A percentile compares a stretch with the other conserved stretches of the same genome.
These are phyloP conservation scores for Parazoanthus darwini DNA, from an alignment of 92 coral and sea anemone species.

Conservation along the genomic window DNA sequence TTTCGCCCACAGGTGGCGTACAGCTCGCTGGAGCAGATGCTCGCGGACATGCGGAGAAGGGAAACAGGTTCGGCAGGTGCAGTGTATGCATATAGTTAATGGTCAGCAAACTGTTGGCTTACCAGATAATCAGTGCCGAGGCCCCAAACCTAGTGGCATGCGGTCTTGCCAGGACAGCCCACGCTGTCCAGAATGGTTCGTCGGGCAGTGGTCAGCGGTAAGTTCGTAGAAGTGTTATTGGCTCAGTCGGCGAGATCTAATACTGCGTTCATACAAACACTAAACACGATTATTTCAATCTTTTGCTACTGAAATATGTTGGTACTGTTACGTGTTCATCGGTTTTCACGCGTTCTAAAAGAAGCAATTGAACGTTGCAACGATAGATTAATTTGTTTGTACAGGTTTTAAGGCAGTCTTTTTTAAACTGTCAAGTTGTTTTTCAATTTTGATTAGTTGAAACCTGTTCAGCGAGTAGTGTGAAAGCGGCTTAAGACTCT, in stretches of 20 bases:
- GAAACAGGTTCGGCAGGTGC: conserved; percentile 87
- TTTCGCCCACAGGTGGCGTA: conserved; percentile 71
- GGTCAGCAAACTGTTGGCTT: conserved; percentile 70
- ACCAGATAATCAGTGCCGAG: conserved; percentile 80
- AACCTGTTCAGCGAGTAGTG: no score
- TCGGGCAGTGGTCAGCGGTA: conserved; percentile 85
- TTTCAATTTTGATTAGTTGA: no score
- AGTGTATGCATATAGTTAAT: conserved; percentile 71
- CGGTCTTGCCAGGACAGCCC: conserved; percentile 57
- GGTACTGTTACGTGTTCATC: no score
- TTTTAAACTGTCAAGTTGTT: no score
- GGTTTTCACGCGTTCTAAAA: no score
- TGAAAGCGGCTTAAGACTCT: neutral
- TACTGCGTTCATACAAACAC: no score
- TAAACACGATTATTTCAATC: no score
- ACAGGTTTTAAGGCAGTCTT: no score
- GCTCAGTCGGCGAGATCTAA: neutral
- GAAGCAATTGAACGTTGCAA: no score
- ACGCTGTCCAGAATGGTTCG: conserved; percentile 83
- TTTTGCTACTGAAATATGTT: no score
- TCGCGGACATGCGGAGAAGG: conserved; percentile 88
- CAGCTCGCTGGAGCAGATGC: conserved; percentile 84
- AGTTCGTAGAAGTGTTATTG: neutral
- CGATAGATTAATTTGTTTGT: no score
- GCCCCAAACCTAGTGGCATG: conserved; percentile 62